These are phyloP conservation scores for Stenopsyche tienmushanensis DNA, from an alignment of 1,140 invertebrate genomes.

Conservation along the genomic window DNA sequence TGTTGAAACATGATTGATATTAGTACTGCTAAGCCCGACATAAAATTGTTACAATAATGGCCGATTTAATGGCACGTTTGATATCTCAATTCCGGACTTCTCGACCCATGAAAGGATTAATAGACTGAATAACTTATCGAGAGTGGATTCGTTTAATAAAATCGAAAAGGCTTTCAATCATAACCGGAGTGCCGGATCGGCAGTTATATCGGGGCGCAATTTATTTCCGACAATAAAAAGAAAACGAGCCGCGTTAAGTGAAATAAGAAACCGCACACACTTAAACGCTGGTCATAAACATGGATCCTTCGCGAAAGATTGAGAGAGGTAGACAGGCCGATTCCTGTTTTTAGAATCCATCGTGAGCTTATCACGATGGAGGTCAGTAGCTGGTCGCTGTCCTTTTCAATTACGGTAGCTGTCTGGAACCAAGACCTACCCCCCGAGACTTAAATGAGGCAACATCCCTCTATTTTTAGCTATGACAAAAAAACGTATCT, in stretches of 20 bases:
- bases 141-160: not conserved
- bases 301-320: not conserved
- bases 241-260: not conserved
- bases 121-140: no score
- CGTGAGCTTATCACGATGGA: not conserved
- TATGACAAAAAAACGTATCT: no score
- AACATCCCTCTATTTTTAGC: not conserved
- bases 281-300: slow-evolving; percentile 1
- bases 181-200: not conserved
- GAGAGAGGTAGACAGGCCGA: not conserved
- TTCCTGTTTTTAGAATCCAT: slow-evolving; percentile 5
- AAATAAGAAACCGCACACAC: not conserved
- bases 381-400: not conserved
- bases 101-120: no score
- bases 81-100: no score
- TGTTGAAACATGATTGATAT: no score
- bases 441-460: not conserved
- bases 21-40: no score
- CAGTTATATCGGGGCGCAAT: not conserved
- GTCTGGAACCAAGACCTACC: not conserved
- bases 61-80: no score
- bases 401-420: slow-evolving; percentile 2
- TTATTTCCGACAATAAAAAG: slow-evolving; percentile 6
- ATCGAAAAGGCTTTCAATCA: not conserved
- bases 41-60: no score